Base-by-base conservation (phyloP, 2,113 vertebrate species). In the Heterotis niloticus region DNA sequence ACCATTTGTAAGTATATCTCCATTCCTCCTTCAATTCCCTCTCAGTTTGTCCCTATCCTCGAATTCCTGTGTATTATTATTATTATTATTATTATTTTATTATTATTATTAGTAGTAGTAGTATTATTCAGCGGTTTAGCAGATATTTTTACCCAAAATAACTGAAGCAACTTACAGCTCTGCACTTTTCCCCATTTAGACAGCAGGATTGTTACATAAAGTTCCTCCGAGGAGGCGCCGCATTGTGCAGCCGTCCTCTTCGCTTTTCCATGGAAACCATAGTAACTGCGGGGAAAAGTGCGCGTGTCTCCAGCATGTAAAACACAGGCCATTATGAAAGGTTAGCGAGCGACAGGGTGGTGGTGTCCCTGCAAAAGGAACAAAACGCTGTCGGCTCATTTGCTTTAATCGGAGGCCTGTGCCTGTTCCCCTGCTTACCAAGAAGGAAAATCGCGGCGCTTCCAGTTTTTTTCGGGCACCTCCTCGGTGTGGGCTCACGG, bases 241-340 rank as follows among this genome's bases (percentile, higher is more conserved):
- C 1, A n/a, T 75, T 44, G 10, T 75, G 74, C 62, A 16, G 57
- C 20, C 60, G 26, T 62, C 34, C 26, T 75, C 57, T 11, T 75
- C 28, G 26, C 24, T 62, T 24, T 34, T 62, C 28, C 71, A 74
- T 57, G 71, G 71, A 74, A 74, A 74, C 71, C 71, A 74, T 74
- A 74, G 54, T 74, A 74, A 74, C 71, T 74, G 71, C 23, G 14
- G 51, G n/a, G 7, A 59, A 29, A 16, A 57, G 71, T 57, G 52
- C 28, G 71, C 57, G 54, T 74, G 71, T 59, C 71, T 74, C 54
- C 71, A 2, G 71, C 24, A 74, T 74, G 71, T 74, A 26, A 74
- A 28, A 74, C 71, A 57, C 54, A 4, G 16, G 3, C 24, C 71
- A 74, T 59, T 28, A 59, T 57, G 54, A 72, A 72, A 57, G 54